Evolutionary conservation across 2,797 vertebrate genomes (phyloP).

Genomic region (Karalla daura): DNA sequence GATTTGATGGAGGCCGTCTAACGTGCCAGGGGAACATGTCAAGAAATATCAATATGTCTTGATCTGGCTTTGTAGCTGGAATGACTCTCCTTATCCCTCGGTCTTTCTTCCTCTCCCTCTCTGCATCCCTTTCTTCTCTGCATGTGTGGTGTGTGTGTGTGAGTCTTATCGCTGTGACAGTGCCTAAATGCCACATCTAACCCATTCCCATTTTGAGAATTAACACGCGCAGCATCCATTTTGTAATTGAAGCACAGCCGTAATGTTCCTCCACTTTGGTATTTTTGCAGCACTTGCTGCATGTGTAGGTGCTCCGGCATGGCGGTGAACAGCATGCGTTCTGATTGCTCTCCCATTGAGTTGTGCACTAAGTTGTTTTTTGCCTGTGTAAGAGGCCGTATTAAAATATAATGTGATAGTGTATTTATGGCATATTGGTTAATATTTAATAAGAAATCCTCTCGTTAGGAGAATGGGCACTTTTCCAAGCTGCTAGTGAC

Average conservation of each 20-base stretch:
- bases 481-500: slow-evolving; percentile 77
- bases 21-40: slow-evolving; percentile 57
- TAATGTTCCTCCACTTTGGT: slow-evolving; percentile 7
- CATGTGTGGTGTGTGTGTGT: background rate
- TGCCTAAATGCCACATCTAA: slow-evolving; percentile 69
- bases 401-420: slow-evolving; percentile 60
- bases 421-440: slow-evolving; percentile 73
- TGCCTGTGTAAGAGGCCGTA: slow-evolving; percentile 29
- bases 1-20: slow-evolving; percentile 19
- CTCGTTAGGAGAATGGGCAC: slow-evolving; percentile 67
- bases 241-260: slow-evolving; percentile 44
- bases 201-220: slow-evolving; percentile 58
- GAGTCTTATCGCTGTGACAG: slow-evolving; percentile 38
- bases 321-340: background rate
- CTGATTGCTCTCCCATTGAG: background rate
- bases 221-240: slow-evolving; percentile 60
- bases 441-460: slow-evolving; percentile 77
- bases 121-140: too few species aligned
- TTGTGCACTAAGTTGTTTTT: slow-evolving; percentile 27
- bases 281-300: background rate
- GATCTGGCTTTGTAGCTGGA: slow-evolving; percentile 50
- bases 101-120: background rate
- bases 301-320: slow-evolving; percentile 26
- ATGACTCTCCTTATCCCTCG: slow-evolving; percentile 8
- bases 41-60: slow-evolving; percentile 71